Evolutionary conservation across 2,113 vertebrate species (phyloP), one percentile per base, ranked within the genome.

Genomic region (Rhizomys pruinosus): DNA sequence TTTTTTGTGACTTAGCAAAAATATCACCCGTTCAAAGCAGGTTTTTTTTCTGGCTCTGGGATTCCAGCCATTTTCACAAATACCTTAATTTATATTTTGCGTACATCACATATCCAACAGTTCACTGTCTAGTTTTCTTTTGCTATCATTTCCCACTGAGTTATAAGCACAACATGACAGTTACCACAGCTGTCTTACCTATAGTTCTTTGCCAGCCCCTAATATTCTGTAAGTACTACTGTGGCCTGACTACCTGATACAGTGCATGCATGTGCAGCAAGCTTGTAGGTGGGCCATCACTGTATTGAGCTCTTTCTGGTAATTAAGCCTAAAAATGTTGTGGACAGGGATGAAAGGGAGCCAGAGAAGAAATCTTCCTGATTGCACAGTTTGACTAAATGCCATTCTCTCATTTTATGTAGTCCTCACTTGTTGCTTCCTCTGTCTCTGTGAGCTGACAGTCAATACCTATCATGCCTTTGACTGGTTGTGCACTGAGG

Each of bases 11-110:
- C 8, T 79, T 69, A 63, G 5, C 32, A 79, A 44, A 63, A 90
- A 64, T 47, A 19, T 5, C 44, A 74, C 42, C 74, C 87, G 37
- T 23, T 92, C 8, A 74, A 29, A 4, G 23, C 61, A 93, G 34
- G 1, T 27, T 76, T 77, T 11, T n/a, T n/a, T n/a, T n/a, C n/a
- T n/a, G n/a, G n/a, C 37, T 22, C 4, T 20, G 3, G 88, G 87
- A 57, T 27, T 63, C 44, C 88, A 61, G 68, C 71, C 79, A 23
- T n/a, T 90, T 90, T 90, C 77, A 7, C 57, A n/a, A n/a, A n/a
- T n/a, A n/a, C n/a, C n/a, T n/a, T n/a, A n/a, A n/a, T n/a, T n/a
- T n/a, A n/a, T n/a, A n/a, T n/a, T n/a, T n/a, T n/a, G n/a, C n/a
- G n/a, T n/a, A n/a, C n/a, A n/a, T n/a, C n/a, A 11, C 25, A 88